Conservation (phyloP, 2,888 invertebrate species). For the Athripsodes cinereus region DNA sequence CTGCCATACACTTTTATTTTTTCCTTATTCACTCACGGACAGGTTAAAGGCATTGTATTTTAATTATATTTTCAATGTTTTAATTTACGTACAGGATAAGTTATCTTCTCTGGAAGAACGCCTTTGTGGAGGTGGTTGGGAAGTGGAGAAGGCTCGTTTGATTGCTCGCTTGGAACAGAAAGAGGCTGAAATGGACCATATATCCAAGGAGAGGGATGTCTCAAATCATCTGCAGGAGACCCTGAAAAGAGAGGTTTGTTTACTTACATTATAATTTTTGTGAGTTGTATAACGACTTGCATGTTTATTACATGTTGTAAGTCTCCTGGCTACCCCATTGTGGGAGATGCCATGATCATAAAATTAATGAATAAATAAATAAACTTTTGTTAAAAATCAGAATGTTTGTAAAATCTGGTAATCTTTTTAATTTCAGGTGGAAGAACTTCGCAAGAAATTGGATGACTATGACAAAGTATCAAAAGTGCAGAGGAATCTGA, state of each 20-base stretch:
- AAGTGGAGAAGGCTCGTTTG: slow-evolving; percentile 62
- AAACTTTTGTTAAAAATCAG: too few relatives aligned
- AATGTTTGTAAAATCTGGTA: too few relatives aligned
- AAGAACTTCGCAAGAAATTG: slow-evolving; percentile 71
- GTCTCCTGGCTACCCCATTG: too few relatives aligned
- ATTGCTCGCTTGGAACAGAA: slow-evolving; percentile 68
- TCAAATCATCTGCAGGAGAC: slow-evolving; percentile 68
- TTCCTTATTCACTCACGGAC: too few relatives aligned
- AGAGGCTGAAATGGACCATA: slow-evolving; percentile 63
- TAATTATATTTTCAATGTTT: too few relatives aligned
- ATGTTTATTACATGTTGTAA: too few relatives aligned
- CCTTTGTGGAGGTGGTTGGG: slow-evolving; percentile 50
- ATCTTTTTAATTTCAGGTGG: slow-evolving; percentile 49
- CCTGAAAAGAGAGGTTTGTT: slow-evolving; percentile 53
- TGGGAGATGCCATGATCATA: too few relatives aligned
- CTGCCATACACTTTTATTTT: too few relatives aligned
- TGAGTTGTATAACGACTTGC: too few relatives aligned
- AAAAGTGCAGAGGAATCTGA: slow-evolving; percentile 73
- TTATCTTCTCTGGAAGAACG: slow-evolving; percentile 47
- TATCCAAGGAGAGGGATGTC: slow-evolving; percentile 61
- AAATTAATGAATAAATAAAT: too few relatives aligned
- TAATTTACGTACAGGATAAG: slow-evolving; percentile 33
- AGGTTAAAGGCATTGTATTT: too few relatives aligned
- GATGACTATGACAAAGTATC: slow-evolving; percentile 82
- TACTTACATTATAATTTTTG: too few relatives aligned